phyloP scores from a whole-genome alignment of 2,113 vertebrate species.

The Poeciliopsis retropinna region DNA sequence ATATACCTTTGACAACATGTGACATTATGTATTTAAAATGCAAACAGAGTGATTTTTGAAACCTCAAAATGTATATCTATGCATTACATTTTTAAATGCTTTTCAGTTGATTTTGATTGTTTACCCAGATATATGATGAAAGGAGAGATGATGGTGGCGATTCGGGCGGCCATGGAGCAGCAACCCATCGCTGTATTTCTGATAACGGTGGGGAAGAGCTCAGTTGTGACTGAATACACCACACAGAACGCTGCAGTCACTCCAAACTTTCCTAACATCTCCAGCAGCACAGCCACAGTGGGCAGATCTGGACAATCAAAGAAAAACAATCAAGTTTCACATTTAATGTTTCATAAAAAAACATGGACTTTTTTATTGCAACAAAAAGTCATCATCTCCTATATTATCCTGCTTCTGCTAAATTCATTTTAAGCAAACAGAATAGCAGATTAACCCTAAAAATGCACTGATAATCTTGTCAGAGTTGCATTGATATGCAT shows the following conservation, averaged over 20 bases:
- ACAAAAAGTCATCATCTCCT: not conserved
- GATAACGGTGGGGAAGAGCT: constrained; percentile 89
- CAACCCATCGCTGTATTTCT: constrained; percentile 88
- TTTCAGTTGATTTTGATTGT: constrained; percentile 15
- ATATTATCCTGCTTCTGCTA: too few species aligned
- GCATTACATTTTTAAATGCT: not conserved
- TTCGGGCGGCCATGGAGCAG: constrained; percentile 85
- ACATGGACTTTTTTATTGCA: not conserved
- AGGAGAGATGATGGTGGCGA: constrained; percentile 87
- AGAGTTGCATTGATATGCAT: too few species aligned
- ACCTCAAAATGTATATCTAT: too few species aligned
- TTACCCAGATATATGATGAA: constrained; percentile 91
- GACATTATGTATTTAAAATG: too few species aligned
- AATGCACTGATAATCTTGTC: not conserved
- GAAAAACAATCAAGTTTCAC: not conserved
- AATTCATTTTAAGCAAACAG: too few species aligned
- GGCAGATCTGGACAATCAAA: constrained; percentile 69
- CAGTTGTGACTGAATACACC: constrained; percentile 85
- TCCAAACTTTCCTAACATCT: constrained; percentile 90
- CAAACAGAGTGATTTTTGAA: too few species aligned
- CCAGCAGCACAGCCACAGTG: constrained; percentile 78
- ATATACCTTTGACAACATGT: too few species aligned
- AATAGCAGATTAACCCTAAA: not conserved
- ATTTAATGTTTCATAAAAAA: not conserved
- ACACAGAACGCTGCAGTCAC: constrained; percentile 87